Conservation (phyloP, 2,888 invertebrate species). For the Nephrotoma guestfalica region DNA sequence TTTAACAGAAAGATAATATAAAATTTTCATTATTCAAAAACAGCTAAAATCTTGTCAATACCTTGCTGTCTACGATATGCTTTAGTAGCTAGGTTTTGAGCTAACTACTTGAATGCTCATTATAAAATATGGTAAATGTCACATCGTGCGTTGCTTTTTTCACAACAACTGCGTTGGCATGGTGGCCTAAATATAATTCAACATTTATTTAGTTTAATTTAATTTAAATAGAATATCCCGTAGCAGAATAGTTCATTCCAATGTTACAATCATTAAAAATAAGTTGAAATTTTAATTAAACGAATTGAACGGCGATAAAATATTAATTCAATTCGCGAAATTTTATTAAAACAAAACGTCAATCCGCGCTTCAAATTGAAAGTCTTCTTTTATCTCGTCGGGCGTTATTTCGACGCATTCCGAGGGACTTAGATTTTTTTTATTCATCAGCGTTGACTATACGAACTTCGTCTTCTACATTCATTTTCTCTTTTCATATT, state of each 20-base stretch:
- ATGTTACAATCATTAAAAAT: background rate
- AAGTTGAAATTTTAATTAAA: background rate
- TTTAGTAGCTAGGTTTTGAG: background rate
- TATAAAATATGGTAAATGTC: background rate
- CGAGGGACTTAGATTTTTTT: conserved; percentile 2
- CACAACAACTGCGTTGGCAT: background rate
- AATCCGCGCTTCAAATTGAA: background rate
- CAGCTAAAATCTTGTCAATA: background rate
- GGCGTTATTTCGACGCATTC: background rate
- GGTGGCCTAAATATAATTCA: background rate
- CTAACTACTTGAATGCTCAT: background rate
- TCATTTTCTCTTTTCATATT: conserved; percentile 2
- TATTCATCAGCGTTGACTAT: background rate
- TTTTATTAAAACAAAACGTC: background rate
- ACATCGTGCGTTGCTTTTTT: background rate
- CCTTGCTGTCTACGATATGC: background rate
- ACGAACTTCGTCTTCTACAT: background rate
- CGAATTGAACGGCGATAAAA: background rate
- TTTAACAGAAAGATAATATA: background rate
- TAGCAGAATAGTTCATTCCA: background rate
- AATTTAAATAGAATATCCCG: background rate
- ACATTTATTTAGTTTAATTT: background rate
- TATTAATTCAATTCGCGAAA: background rate
- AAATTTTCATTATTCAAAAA: background rate
- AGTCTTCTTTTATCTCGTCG: background rate